phyloP scores from a whole-genome alignment of 2,888 invertebrate genomes.

The Mesoligia furuncula region DNA sequence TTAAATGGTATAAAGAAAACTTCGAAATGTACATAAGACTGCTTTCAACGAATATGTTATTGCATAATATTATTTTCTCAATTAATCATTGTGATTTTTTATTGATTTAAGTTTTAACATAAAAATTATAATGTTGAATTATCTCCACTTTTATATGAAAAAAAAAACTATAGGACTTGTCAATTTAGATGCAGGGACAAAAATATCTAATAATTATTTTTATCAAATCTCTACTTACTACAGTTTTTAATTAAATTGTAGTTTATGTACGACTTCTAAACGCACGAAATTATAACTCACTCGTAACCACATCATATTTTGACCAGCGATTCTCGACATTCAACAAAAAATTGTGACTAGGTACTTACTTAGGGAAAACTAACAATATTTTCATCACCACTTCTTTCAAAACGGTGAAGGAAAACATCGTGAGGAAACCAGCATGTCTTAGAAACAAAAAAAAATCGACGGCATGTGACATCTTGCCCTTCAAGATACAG shows the following conservation, averaged over 20 bases:
- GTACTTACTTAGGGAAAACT: background rate
- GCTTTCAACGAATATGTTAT: constrained; percentile 66
- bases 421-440: background rate
- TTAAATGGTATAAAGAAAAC: background rate
- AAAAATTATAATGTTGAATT: background rate
- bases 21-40: constrained; percentile 69
- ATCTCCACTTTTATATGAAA: constrained; percentile 30
- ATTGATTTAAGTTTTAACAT: constrained; percentile 11
- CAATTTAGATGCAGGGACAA: background rate
- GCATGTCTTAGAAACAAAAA: background rate
- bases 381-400: background rate
- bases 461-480: background rate
- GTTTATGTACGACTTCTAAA: constrained; percentile 51
- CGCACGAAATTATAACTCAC: constrained; percentile 22
- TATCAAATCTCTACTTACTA: constrained; percentile 48
- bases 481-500: too few relatives aligned
- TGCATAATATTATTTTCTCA: constrained; percentile 21
- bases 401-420: background rate
- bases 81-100: constrained; percentile 45
- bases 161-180: background rate
- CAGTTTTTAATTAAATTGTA: constrained; percentile 64
- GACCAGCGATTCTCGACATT: constrained; percentile 17
- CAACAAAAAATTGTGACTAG: background rate
- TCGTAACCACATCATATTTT: background rate
- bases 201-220: background rate